Conservation (phyloP, 2,797 vertebrate genomes). For the Hafferia zeledoni region DNA sequence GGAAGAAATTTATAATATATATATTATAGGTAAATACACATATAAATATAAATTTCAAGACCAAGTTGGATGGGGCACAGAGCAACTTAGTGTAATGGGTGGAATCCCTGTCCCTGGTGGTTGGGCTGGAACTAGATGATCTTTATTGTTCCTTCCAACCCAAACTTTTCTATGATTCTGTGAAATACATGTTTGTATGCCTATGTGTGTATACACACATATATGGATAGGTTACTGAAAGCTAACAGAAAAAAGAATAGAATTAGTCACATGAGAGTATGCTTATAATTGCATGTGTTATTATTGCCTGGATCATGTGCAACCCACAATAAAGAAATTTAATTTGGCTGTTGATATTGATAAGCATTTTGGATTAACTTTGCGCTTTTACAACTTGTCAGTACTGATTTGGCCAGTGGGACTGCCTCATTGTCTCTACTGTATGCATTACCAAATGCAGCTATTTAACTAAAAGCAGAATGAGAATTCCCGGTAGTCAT, state of each 20-base stretch:
- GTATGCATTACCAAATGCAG: not conserved
- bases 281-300: not conserved
- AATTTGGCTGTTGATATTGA: not conserved
- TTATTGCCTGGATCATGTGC: not conserved
- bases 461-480: not conserved
- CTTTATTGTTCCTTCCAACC: not conserved
- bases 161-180: not conserved
- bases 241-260: not conserved
- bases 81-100: not conserved
- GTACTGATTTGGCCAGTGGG: not conserved
- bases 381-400: not conserved
- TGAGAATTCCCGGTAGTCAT: not conserved
- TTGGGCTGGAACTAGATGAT: not conserved
- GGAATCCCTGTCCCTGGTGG: not conserved
- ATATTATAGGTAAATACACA: too few species aligned
- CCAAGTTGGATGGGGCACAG: not conserved
- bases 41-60: not conserved
- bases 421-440: not conserved
- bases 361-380: not conserved
- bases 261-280: not conserved
- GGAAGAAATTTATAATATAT: not conserved
- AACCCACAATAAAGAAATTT: not conserved
- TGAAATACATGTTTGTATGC: not conserved
- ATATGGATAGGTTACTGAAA: not conserved
- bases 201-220: accelerated